These are phyloP conservation scores for Anolis sagrei DNA, from an alignment of 2,113 vertebrate genomes.

Conservation along the genomic window DNA sequence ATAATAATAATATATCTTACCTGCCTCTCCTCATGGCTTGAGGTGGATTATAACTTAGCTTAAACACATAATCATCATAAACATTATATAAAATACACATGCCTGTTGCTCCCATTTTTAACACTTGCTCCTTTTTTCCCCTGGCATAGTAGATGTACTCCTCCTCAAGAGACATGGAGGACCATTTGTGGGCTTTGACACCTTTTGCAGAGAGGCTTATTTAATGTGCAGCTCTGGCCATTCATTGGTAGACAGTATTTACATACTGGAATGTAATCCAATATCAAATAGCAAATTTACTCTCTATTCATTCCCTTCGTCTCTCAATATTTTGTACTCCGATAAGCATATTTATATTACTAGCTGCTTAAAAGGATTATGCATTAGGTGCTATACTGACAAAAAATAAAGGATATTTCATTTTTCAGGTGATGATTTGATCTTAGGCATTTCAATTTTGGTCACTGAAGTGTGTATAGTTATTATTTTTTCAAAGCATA, in stretches of 20 bases:
- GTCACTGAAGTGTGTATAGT: background rate
- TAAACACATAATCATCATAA: no score
- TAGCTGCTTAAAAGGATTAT: constrained; percentile 3
- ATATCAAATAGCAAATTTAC: background rate
- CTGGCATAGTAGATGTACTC: constrained; percentile 6
- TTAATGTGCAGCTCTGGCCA: background rate
- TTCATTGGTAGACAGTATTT: background rate
- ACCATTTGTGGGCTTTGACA: background rate
- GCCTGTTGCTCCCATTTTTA: background rate
- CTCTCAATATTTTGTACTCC: background rate
- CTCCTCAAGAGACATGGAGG: constrained; percentile 10
- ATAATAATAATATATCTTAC: no score
- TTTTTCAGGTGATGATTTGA: background rate
- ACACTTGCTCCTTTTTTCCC: background rate
- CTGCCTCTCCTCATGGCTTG: no score
- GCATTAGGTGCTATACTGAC: background rate
- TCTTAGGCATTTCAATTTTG: constrained; percentile 9
- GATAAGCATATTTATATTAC: background rate
- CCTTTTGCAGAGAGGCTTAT: background rate
- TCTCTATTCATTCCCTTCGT: background rate
- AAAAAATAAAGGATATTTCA: constrained; percentile 21
- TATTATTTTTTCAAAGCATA: constrained; percentile 2
- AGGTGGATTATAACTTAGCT: no score
- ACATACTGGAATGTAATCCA: background rate
- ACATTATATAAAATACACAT: no score